Evolutionary conservation across 2,797 vertebrate species (phyloP).

Genomic region (Poeciliopsis turneri): DNA sequence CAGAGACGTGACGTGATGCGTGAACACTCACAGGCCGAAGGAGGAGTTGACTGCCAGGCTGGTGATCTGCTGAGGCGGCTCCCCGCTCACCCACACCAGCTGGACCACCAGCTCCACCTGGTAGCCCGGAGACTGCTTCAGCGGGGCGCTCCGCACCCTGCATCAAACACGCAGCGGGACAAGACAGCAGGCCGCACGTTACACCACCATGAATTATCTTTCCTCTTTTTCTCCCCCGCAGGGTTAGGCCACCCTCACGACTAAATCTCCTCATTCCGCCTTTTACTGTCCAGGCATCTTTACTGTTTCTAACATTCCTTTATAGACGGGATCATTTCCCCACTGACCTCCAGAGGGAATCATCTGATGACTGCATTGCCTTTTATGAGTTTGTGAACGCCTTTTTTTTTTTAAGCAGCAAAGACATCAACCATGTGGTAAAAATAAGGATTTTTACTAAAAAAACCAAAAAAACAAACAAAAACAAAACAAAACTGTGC

Average conservation of each 20-base stretch:
- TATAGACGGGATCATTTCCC: constrained; percentile 19
- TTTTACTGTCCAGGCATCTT: constrained; percentile 31
- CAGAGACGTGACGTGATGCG: constrained; percentile 1
- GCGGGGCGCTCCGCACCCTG: constrained; percentile 93
- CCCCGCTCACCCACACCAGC: constrained; percentile 96
- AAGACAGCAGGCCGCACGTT: constrained; percentile 31
- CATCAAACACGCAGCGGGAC: constrained; percentile 55
- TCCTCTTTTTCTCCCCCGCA: constrained; percentile 7
- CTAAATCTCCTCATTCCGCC: constrained; percentile 4
- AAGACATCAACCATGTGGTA: neutral
- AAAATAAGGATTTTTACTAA: neutral
- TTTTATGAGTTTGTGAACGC: neutral
- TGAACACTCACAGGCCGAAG: constrained; percentile 92
- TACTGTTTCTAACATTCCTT: constrained; percentile 19
- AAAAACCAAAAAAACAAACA: neutral
- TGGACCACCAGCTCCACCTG: constrained; percentile 96
- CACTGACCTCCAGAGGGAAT: neutral
- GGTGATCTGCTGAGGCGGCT: constrained; percentile 97
- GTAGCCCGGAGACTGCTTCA: constrained; percentile 96
- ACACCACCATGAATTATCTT: constrained; percentile 32
- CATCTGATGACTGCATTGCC: constrained; percentile 5
- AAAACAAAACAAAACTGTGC: constrained; percentile 23
- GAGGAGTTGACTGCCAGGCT: constrained; percentile 95
- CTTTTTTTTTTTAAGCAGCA: constrained; percentile 8
- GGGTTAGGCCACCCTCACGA: constrained; percentile 26